A percentile compares a stretch with the other conserved stretches of the same genome.
phyloP scores from a whole-genome alignment of 2,113 vertebrate species.

The Takifugu flavidus region DNA sequence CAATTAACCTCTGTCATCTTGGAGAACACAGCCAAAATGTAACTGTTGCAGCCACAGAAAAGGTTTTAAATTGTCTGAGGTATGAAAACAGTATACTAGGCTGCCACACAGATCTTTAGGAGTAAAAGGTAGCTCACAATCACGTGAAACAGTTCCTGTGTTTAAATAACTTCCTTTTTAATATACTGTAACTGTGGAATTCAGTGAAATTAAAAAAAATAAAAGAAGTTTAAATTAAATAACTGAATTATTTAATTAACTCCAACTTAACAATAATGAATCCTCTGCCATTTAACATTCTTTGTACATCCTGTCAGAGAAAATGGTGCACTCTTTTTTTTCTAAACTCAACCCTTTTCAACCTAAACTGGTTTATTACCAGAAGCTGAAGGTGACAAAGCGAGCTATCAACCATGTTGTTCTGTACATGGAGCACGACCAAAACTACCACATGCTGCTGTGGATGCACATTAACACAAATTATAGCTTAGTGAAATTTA shows the following conservation, averaged over 20 bases:
- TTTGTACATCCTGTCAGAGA: slow-evolving; percentile 2
- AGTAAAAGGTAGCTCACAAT: background rate
- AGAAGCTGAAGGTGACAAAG: too few species aligned
- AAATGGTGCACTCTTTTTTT: background rate
- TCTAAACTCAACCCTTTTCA: too few species aligned
- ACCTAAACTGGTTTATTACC: too few species aligned
- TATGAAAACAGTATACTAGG: background rate
- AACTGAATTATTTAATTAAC: slow-evolving; percentile 27
- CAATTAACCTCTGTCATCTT: slow-evolving; percentile 40
- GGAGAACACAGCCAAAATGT: slow-evolving; percentile 5
- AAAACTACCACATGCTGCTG: too few species aligned
- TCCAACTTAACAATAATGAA: slow-evolving; percentile 42
- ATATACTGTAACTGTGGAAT: slow-evolving; percentile 13
- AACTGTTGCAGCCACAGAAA: background rate
- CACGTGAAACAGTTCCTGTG: too few species aligned
- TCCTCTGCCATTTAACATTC: slow-evolving; percentile 20
- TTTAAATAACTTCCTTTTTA: background rate
- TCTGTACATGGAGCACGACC: too few species aligned
- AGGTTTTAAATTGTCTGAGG: background rate
- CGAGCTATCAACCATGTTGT: too few species aligned
- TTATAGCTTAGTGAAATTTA: too few species aligned
- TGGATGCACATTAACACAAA: too few species aligned
- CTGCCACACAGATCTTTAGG: background rate
- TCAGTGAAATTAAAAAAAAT: too few species aligned
- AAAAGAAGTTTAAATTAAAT: slow-evolving; percentile 19